Conservation (phyloP, 2,797 vertebrate species). For the Epinephelus coioides region DNA sequence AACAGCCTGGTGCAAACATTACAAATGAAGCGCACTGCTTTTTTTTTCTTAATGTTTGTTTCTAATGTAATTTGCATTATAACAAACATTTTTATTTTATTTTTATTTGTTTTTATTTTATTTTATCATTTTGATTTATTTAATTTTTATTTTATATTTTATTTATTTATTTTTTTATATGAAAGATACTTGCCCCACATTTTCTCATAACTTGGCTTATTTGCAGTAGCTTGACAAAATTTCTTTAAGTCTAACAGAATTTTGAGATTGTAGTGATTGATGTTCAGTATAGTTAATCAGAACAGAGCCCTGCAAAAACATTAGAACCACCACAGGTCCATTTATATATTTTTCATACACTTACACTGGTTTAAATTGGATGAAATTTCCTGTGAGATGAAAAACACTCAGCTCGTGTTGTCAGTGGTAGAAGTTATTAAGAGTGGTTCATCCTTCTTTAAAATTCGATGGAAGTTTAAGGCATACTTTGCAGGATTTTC, state of each 20-base stretch:
- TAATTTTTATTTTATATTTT: too few species aligned
- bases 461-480: neutral
- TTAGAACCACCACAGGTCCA: neutral
- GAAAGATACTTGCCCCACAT: neutral
- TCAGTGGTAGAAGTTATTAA: neutral
- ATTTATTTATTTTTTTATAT: too few species aligned
- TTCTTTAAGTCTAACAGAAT: neutral
- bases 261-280: neutral
- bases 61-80: neutral
- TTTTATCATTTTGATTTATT: too few species aligned
- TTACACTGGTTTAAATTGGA: neutral
- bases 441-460: neutral
- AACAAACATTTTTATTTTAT: neutral
- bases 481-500: too few species aligned
- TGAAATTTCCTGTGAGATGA: neutral
- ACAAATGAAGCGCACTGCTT: neutral
- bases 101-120: neutral
- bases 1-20: neutral
- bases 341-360: neutral
- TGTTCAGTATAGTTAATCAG: neutral
- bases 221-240: neutral
- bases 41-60: neutral
- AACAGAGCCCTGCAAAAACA: neutral
- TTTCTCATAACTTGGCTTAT: neutral
- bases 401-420: neutral